Percentiles rank a stretch among this genome's conserved stretches.
Evolutionary conservation across 2,888 invertebrate species (phyloP).

Genomic region (Zaprionus lineosus): DNA sequence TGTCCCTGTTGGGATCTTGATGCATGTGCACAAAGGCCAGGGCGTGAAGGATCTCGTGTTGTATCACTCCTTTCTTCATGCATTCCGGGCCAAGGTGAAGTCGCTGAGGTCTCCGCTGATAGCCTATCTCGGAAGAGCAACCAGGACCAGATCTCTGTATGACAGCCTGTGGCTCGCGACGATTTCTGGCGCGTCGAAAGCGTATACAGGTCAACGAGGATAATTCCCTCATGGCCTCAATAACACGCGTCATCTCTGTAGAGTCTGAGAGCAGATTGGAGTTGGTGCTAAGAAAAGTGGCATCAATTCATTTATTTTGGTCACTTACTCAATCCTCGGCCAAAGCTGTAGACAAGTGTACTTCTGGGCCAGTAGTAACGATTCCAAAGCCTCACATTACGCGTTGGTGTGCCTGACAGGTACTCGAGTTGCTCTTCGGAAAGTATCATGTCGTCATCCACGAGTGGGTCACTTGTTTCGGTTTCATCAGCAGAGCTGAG

Average conservation of each 20-base stretch:
- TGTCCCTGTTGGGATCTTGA: slow-evolving; percentile 88
- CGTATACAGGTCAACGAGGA: slow-evolving; percentile 42
- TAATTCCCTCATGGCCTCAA: slow-evolving; percentile 46
- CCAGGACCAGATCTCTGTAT: slow-evolving; percentile 80
- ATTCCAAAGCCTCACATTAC: slow-evolving; percentile 22
- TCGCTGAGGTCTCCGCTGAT: slow-evolving; percentile 81
- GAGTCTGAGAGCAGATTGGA: slow-evolving; percentile 10
- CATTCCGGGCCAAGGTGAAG: slow-evolving; percentile 61
- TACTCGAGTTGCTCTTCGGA: slow-evolving; percentile 8
- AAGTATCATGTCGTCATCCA: slow-evolving; percentile 26
- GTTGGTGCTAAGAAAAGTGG: not conserved
- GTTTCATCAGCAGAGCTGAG: not conserved
- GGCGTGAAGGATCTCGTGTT: slow-evolving; percentile 90
- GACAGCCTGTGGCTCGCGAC: slow-evolving; percentile 11
- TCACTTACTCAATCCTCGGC: slow-evolving; percentile 37
- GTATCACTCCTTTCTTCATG: slow-evolving; percentile 83
- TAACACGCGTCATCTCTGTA: not conserved
- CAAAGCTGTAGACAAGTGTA: slow-evolving; percentile 44
- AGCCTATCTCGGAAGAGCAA: slow-evolving; percentile 90
- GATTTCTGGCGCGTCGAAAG: slow-evolving; percentile 32
- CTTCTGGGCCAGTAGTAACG: slow-evolving; percentile 43
- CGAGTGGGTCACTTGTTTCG: not conserved
- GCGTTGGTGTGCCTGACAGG: not conserved
- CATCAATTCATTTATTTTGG: not conserved
- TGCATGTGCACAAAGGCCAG: slow-evolving; percentile 91